Base-by-base conservation (phyloP, 1,140 invertebrate species). In the Drepana arcuata region DNA sequence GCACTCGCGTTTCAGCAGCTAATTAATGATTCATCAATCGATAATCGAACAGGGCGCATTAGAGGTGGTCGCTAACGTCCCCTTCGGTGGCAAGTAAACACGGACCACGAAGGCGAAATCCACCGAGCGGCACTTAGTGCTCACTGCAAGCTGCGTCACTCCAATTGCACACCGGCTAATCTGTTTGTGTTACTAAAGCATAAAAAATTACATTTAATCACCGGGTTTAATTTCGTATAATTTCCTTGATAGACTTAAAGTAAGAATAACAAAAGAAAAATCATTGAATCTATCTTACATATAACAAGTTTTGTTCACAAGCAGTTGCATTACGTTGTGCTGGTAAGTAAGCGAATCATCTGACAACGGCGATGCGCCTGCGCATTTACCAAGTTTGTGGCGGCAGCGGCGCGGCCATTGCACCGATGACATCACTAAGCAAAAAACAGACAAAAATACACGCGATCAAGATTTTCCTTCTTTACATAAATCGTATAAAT, bases 141-240 rank as follows among this genome's bases (percentile, higher is more conserved):
- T 54, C 48, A 52, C 72, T 71, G 48, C 72, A 72, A 77, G 58
- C 70, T 51, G 60, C 53, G 46, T n/a, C 58, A 52, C 72, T 63
- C 69, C 78, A 79, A 79, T 79, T 79, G 73, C 69, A 58, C 54
- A 47, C 50, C 58, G 59, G 65, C 69, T 79, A 78, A 79, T 74
- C 78, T 82, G 71, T 69, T 72, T 74, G 69, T 38, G 36, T 50
- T 53, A 34, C 50, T 32, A 69, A 70, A 60, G 58, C 63, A 68
- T 69, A 56, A 43, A 46, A 67, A 68, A n/a, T n/a, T n/a, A n/a
- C n/a, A n/a, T n/a, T n/a, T n/a, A n/a, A n/a, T n/a, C n/a, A n/a
- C n/a, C n/a, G n/a, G n/a, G n/a, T n/a, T n/a, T n/a, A n/a, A n/a
- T n/a, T n/a, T n/a, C n/a, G n/a, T n/a, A n/a, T n/a, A n/a, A n/a